Conservation (phyloP, 1,140 invertebrate species). For the Ooceraea biroi region DNA sequence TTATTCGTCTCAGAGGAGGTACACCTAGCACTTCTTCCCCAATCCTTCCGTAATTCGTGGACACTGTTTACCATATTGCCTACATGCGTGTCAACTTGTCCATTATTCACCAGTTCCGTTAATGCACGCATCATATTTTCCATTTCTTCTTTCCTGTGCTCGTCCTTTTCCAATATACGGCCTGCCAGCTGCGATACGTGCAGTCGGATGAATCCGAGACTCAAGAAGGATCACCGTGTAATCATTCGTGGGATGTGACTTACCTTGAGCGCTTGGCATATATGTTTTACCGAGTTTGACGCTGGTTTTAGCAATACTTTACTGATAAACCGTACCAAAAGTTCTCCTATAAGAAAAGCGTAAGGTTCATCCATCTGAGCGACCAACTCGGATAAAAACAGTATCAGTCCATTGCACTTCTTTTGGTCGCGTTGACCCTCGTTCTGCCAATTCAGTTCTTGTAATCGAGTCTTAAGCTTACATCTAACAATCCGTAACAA, state of each 20-base stretch:
- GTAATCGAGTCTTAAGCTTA: conserved; percentile 78
- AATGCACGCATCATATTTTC: conserved; percentile 83
- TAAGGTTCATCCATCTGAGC: conserved; percentile 82
- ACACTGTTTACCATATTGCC: conserved; percentile 83
- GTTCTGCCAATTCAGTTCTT: conserved; percentile 75
- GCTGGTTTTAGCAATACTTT: conserved; percentile 81
- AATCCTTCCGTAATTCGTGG: conserved; percentile 81
- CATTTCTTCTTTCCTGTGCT: conserved; percentile 80
- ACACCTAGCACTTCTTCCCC: conserved; percentile 75
- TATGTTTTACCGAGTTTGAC: conserved; percentile 83
- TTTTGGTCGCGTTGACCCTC: conserved; percentile 80
- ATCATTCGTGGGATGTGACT: not conserved
- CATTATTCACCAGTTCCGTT: conserved; percentile 81
- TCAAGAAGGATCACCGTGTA: not conserved
- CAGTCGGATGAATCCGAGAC: not conserved
- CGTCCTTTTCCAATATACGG: conserved; percentile 82
- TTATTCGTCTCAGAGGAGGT: conserved; percentile 51
- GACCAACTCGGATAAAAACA: conserved; percentile 84
- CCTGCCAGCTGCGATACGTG: conserved; percentile 79
- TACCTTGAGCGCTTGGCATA: conserved; percentile 86
- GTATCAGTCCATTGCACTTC: conserved; percentile 83
- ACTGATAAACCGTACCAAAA: conserved; percentile 82
- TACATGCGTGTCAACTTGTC: conserved; percentile 79
- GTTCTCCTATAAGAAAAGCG: conserved; percentile 79
- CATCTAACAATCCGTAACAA: conserved; percentile 75